These are phyloP conservation scores for Acleris emargana DNA, from an alignment of 2,888 invertebrate species.

Conservation along the genomic window DNA sequence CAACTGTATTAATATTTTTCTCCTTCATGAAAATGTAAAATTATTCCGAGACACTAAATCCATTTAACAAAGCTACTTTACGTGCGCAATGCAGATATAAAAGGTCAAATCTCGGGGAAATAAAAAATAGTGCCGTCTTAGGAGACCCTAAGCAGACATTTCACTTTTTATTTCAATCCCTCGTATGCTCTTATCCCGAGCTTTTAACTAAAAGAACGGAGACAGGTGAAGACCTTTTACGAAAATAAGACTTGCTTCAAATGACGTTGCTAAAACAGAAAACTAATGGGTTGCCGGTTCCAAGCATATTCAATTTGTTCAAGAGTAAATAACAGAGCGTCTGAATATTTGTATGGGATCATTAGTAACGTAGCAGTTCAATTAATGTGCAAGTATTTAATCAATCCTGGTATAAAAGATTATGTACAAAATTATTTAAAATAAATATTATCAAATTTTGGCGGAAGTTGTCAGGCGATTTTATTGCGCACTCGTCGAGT, in stretches of 20 bases:
- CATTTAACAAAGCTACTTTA: constrained; percentile 8
- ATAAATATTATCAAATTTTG: too few relatives aligned
- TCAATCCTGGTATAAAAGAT: too few relatives aligned
- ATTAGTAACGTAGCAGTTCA: too few relatives aligned
- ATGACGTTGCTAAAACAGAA: constrained; percentile 10
- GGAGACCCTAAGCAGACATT: constrained; percentile 13
- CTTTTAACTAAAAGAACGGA: constrained; percentile 27
- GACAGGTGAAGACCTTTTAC: constrained; percentile 21
- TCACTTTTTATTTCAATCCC: constrained; percentile 25
- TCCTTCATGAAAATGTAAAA: neutral
- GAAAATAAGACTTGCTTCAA: constrained; percentile 19
- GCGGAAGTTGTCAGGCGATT: too few relatives aligned
- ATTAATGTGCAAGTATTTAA: too few relatives aligned
- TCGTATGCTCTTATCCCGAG: constrained; percentile 21
- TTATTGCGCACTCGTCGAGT: too few relatives aligned
- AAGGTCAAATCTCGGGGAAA: constrained; percentile 19
- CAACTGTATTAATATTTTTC: too few relatives aligned
- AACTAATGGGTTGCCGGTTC: neutral
- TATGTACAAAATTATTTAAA: too few relatives aligned
- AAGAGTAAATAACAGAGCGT: neutral
- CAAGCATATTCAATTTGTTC: neutral
- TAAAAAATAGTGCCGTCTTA: constrained; percentile 29
- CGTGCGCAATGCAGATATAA: constrained; percentile 22
- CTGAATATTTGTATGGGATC: too few relatives aligned
- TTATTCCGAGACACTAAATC: constrained; percentile 6